These are phyloP conservation scores for Cephus pulcher DNA, from an alignment of 2,888 invertebrate species.

Conservation along the genomic window DNA sequence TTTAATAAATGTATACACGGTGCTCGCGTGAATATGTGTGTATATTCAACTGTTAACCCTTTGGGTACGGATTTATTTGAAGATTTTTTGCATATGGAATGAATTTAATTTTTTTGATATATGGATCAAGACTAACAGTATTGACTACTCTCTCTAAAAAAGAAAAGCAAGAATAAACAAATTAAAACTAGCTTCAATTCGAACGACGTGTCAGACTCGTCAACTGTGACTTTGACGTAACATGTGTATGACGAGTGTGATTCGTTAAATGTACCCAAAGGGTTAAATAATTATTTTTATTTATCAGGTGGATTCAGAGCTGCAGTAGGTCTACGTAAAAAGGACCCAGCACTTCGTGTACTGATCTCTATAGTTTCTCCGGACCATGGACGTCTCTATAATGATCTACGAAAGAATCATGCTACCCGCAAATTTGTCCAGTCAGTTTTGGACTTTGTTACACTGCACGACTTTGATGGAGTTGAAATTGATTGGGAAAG, in stretches of 20 bases:
- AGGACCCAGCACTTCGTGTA: constrained; percentile 76
- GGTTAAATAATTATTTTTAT: neutral
- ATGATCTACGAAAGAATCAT: constrained; percentile 73
- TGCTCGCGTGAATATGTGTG: neutral
- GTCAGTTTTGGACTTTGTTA: constrained; percentile 75
- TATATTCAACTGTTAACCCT: neutral
- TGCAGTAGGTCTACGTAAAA: constrained; percentile 75
- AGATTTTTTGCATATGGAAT: no score
- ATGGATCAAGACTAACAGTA: no score
- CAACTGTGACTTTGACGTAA: no score
- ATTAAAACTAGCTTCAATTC: no score
- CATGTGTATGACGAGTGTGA: no score
- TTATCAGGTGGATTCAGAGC: constrained; percentile 78
- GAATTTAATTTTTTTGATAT: no score
- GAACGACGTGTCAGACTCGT: no score
- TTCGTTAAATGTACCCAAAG: no score
- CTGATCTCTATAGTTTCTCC: constrained; percentile 74
- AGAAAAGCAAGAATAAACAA: no score
- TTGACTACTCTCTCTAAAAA: no score
- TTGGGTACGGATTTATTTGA: no score
- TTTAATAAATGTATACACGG: neutral
- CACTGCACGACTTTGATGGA: constrained; percentile 82
- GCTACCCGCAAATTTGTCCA: constrained; percentile 71
- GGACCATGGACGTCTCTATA: constrained; percentile 71
- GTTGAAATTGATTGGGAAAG: constrained; percentile 78